A percentile compares a stretch with the other conserved stretches of the same genome.
Conservation (phyloP, 2,797 vertebrate genomes). For the Caiman crocodilus region DNA sequence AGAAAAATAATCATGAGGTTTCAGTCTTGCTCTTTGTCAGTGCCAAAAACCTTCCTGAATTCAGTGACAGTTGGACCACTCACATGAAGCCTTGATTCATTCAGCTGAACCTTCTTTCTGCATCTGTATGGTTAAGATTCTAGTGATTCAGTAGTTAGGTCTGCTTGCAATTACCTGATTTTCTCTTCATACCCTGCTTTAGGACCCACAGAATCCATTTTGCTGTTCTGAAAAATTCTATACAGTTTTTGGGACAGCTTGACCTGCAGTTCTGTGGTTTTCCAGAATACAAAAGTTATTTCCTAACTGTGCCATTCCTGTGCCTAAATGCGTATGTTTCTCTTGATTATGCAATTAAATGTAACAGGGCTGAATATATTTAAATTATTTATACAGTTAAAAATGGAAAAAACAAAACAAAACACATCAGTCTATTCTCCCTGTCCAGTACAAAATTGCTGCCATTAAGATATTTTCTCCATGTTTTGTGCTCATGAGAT, state of each 20-base stretch:
- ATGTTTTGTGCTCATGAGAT: background rate
- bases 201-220: background rate
- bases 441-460: background rate
- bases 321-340: background rate
- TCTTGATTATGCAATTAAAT: background rate
- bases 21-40: background rate
- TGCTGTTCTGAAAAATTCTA: background rate
- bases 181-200: background rate
- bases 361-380: background rate
- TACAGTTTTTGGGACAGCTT: background rate
- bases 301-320: background rate
- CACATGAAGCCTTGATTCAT: background rate
- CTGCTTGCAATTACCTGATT: background rate
- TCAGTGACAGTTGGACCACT: background rate
- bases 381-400: background rate
- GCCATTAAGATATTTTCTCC: background rate
- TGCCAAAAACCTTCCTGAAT: background rate
- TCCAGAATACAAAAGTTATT: background rate
- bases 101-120: background rate
- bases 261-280: background rate
- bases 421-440: background rate
- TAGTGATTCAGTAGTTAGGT: background rate
- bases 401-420: background rate
- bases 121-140: background rate
- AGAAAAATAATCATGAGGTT: background rate